A percentile compares a stretch with the other conserved stretches of the same genome.
Conservation (phyloP, 2,888 invertebrate genomes). For the Hypena proboscidalis region DNA sequence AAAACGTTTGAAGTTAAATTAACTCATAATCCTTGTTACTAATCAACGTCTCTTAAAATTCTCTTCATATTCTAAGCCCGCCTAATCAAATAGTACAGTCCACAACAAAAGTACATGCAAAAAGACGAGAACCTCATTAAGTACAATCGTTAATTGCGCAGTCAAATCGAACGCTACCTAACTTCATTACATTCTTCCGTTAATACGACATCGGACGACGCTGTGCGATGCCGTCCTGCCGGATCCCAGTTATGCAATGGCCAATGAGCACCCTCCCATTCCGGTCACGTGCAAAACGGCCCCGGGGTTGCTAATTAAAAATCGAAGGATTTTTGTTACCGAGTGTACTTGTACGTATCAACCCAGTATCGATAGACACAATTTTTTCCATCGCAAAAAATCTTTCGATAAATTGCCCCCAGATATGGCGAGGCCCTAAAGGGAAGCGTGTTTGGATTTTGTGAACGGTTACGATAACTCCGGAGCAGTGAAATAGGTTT, state of each 20-base stretch:
- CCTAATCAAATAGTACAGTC: constrained; percentile 40
- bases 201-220: constrained; percentile 58
- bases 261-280: constrained; percentile 57
- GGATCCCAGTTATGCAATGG: constrained; percentile 63
- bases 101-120: constrained; percentile 46
- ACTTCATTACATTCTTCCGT: constrained; percentile 69
- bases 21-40: not conserved
- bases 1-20: too few relatives aligned
- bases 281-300: constrained; percentile 70
- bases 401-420: constrained; percentile 34
- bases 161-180: constrained; percentile 70
- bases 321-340: constrained; percentile 81
- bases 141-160: constrained; percentile 72
- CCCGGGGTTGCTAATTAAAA: constrained; percentile 78
- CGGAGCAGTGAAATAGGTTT: constrained; percentile 28
- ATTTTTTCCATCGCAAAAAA: constrained; percentile 21
- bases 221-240: constrained; percentile 38
- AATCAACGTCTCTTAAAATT: constrained; percentile 14
- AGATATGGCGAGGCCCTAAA: constrained; percentile 35
- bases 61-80: constrained; percentile 12
- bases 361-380: constrained; percentile 30
- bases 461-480: constrained; percentile 33
- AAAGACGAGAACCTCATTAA: constrained; percentile 63
- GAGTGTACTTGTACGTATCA: constrained; percentile 62
- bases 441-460: constrained; percentile 41